phyloP scores from a whole-genome alignment of 2,888 invertebrate genomes.

The Ctena decussata region DNA sequence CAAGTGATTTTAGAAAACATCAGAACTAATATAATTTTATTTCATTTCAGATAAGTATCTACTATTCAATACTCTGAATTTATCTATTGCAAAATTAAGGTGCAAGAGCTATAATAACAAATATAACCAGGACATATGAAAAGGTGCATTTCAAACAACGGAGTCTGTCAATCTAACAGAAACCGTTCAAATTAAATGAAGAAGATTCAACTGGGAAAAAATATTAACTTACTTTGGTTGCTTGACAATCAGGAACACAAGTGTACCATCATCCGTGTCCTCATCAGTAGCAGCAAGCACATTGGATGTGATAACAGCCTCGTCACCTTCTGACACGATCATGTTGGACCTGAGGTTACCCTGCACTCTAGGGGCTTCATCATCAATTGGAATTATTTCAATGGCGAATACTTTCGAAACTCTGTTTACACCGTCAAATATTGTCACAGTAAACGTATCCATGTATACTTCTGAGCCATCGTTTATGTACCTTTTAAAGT shows the following conservation, averaged over 20 bases:
- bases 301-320: conserved; percentile 79
- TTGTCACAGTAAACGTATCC: conserved; percentile 83
- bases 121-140: too few relatives aligned
- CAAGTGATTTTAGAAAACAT: too few relatives aligned
- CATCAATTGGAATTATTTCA: conserved; percentile 84
- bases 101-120: too few relatives aligned
- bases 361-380: conserved; percentile 82
- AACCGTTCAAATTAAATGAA: too few relatives aligned
- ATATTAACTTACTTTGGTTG: conserved; percentile 76
- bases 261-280: conserved; percentile 82
- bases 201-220: too few relatives aligned
- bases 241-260: conserved; percentile 85
- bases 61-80: too few relatives aligned
- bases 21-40: too few relatives aligned
- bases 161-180: too few relatives aligned
- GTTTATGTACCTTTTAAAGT: conserved; percentile 85
- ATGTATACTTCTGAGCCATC: conserved; percentile 85
- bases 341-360: conserved; percentile 79
- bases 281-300: conserved; percentile 85
- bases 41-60: too few relatives aligned
- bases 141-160: too few relatives aligned
- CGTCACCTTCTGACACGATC: conserved; percentile 85
- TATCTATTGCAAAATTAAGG: too few relatives aligned
- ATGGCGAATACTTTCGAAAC: conserved; percentile 83
- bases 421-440: conserved; percentile 84